Evolutionary conservation across 2,113 vertebrate species (phyloP), one percentile per base, ranked within the genome.

Genomic region (Megaleporinus macrocephalus): DNA sequence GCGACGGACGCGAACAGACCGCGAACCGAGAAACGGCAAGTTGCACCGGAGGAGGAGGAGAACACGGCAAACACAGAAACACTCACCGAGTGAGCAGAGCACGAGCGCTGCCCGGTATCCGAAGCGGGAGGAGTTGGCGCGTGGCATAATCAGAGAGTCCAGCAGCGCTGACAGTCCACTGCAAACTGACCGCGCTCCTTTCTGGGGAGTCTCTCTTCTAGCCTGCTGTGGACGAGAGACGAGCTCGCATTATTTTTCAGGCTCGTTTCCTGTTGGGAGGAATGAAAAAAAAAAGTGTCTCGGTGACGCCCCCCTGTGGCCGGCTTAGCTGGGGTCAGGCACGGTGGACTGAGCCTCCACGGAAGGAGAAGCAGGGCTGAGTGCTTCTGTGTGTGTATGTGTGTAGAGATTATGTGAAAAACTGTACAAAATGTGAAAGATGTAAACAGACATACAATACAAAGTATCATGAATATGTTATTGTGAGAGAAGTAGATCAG

Each of bases 231-330:
- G 11, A 44, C 4, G 24, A 24, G 20, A n/a, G 24, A 24, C 55
- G 20, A 36, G 53, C 24, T 36, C 81, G 24, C 57, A 33, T 15
- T 47, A 63, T 83, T 71, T 78, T 44, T 47, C 61, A 76, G 47
- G 49, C 78, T 73, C 85, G 68, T 53, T 86, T 86, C 85, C 85
- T 86, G 85, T 84, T 74, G 3, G 41, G 24, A 4, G 57, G 13
- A 13, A 26, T 24, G 13, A 12, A 59, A 1, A 59, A 11, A 20
- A 29, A 24, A 11, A 41, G 77, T 87, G 91, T 87, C 89, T 83
- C 93, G 84, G 85, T 83, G 81, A 84, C 93, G 91, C 91, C 51
- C 91, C 90, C 93, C 92, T 80, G 83, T 85, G 93, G 89, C 75
- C 62, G 24, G 22, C 41, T 11, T 10, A 44, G 1, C 41, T 11